A percentile compares a stretch with the other conserved stretches of the same genome.
Evolutionary conservation across 2,797 vertebrate species (phyloP).

Genomic region (Lophotriccus pileatus): DNA sequence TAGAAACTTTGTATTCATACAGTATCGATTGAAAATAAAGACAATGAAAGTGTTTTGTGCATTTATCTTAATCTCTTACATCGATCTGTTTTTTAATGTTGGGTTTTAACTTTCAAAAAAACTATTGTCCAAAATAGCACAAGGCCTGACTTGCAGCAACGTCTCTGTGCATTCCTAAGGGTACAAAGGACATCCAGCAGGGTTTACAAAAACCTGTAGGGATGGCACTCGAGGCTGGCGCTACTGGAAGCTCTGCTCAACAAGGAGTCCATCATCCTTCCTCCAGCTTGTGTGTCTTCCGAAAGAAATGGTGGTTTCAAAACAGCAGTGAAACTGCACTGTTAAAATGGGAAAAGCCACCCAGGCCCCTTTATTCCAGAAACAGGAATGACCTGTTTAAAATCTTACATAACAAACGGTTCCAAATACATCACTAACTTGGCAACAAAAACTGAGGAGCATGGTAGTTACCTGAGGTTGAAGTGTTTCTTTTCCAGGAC

Average conservation of each 20-base stretch:
- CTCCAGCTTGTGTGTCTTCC: background rate
- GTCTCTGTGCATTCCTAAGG: background rate
- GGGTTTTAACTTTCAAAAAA: background rate
- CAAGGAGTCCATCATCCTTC: fast-evolving
- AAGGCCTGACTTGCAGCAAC: background rate
- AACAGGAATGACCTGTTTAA: background rate
- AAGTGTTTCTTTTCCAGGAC: background rate
- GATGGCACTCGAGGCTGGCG: background rate
- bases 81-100: background rate
- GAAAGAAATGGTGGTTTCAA: fast-evolving
- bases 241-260: background rate
- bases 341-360: background rate
- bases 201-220: background rate
- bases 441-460: background rate
- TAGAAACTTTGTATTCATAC: constrained; percentile 99
- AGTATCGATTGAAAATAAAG: constrained; percentile 99
- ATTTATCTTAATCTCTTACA: constrained; percentile 61
- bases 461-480: background rate
- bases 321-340: background rate
- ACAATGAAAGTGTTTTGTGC: constrained; percentile 79
- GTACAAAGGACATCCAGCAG: background rate
- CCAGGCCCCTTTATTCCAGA: background rate
- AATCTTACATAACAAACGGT: background rate
- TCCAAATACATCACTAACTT: background rate
- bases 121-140: background rate